These are phyloP conservation scores for Pomacea canaliculata DNA, from an alignment of 2,888 invertebrate species.

Conservation along the genomic window DNA sequence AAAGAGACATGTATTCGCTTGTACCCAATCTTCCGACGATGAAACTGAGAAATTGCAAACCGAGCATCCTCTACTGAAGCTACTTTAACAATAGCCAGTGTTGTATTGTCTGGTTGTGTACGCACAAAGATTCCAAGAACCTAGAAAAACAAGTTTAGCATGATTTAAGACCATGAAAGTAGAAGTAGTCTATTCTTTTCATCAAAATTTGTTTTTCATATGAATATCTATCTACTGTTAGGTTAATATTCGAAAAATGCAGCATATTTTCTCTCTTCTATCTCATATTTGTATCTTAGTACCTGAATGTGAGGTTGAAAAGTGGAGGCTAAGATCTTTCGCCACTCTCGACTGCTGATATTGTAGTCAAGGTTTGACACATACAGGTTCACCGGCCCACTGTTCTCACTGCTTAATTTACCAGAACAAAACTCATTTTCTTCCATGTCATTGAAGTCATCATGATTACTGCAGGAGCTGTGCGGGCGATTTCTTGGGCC, in stretches of 20 bases:
- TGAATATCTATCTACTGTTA: too few species aligned
- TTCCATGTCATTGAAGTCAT: slow-evolving; percentile 12
- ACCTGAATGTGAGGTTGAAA: slow-evolving; percentile 79
- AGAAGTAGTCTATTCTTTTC: neutral
- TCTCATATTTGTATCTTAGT: neutral
- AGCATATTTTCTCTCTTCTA: too few species aligned
- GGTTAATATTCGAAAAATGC: too few species aligned
- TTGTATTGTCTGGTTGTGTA: slow-evolving; percentile 78
- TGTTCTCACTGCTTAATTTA: neutral
- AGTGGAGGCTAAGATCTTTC: slow-evolving; percentile 75
- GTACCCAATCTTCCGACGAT: slow-evolving; percentile 84
- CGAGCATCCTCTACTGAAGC: slow-evolving; percentile 78
- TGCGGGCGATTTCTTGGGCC: too few species aligned
- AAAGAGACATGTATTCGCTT: slow-evolving; percentile 80
- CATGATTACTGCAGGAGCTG: neutral
- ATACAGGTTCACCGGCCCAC: slow-evolving; percentile 56
- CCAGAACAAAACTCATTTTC: slow-evolving; percentile 6
- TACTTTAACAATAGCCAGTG: slow-evolving; percentile 81
- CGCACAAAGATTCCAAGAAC: slow-evolving; percentile 77
- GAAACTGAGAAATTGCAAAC: slow-evolving; percentile 83
- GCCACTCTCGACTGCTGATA: slow-evolving; percentile 78
- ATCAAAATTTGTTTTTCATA: neutral
- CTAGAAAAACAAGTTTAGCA: slow-evolving; percentile 37
- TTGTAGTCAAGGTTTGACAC: slow-evolving; percentile 81
- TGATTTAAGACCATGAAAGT: neutral